phyloP scores from a whole-genome alignment of 2,888 invertebrate species.

The Metopia argyrocephala region DNA sequence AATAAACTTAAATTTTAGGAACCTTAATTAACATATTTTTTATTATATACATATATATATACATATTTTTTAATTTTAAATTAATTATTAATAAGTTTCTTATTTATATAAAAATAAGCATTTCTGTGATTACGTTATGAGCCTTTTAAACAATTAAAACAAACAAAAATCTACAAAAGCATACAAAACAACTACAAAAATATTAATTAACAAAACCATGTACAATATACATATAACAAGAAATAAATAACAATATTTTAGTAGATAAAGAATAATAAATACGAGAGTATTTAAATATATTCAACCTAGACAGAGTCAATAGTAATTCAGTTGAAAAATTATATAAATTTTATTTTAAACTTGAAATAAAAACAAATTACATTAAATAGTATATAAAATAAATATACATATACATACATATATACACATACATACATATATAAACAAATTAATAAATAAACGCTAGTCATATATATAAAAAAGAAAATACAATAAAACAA shows the following conservation, averaged over 20 bases:
- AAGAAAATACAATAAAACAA: conserved; percentile 23
- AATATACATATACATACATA: conserved; percentile 26
- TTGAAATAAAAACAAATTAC: not conserved
- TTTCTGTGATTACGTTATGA: conserved; percentile 79
- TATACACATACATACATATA: conserved; percentile 35
- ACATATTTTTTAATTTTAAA: not conserved
- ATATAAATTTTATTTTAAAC: not conserved
- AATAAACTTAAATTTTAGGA: not conserved
- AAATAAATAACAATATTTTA: conserved; percentile 31
- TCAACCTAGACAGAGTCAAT: conserved; percentile 19
- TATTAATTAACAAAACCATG: conserved; percentile 39
- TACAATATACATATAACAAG: conserved; percentile 56
- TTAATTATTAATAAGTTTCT: conserved; percentile 33
- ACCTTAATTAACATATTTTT: not conserved
- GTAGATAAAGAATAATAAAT: too few relatives aligned
- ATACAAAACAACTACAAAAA: conserved; percentile 34
- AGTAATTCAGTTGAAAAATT: conserved; percentile 21
- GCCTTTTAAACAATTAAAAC: conserved; percentile 68
- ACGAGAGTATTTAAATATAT: too few relatives aligned
- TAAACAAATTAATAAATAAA: conserved; percentile 6
- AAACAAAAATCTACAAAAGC: conserved; percentile 32
- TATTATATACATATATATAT: not conserved
- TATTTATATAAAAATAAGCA: conserved; percentile 70
- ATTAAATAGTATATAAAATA: conserved; percentile 43
- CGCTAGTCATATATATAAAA: conserved; percentile 23